Evolutionary conservation across 2,113 vertebrate genomes (phyloP).

Genomic region (Gopherus flavomarginatus): DNA sequence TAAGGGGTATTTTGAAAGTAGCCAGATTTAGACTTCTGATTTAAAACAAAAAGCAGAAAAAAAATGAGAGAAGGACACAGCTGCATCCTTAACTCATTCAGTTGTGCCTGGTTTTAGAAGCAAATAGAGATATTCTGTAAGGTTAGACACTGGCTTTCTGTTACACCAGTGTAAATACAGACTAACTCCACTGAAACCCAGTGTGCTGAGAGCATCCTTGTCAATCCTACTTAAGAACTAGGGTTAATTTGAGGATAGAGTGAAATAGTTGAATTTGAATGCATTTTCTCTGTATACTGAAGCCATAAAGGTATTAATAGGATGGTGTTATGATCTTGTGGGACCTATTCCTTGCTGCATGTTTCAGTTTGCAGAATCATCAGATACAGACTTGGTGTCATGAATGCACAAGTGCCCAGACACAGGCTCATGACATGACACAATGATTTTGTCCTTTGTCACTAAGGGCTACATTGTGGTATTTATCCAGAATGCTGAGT

Average conservation of each 20-base stretch:
- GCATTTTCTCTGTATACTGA: not conserved
- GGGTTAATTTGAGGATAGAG: not conserved
- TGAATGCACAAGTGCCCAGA: not conserved
- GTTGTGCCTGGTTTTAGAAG: not conserved
- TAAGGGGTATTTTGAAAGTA: not conserved
- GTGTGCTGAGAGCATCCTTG: not conserved
- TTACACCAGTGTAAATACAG: not conserved
- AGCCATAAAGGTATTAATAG: not conserved
- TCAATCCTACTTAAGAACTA: not conserved
- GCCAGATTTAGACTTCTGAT: not conserved
- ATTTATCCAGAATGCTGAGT: not conserved
- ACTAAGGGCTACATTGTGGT: not conserved
- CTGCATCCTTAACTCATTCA: not conserved
- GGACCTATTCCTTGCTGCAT: not conserved
- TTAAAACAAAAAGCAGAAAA: not conserved
- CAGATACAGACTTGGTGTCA: not conserved
- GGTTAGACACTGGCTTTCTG: not conserved
- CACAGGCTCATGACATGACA: not conserved
- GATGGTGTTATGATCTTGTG: not conserved
- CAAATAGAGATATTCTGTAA: not conserved
- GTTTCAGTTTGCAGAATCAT: not conserved
- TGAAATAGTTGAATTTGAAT: not conserved
- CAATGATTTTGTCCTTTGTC: not conserved
- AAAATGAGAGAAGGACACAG: not conserved
- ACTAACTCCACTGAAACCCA: not conserved